Evolutionary conservation across 2,797 vertebrate species (phyloP).

Genomic region (Acanthurus leucopareius): DNA sequence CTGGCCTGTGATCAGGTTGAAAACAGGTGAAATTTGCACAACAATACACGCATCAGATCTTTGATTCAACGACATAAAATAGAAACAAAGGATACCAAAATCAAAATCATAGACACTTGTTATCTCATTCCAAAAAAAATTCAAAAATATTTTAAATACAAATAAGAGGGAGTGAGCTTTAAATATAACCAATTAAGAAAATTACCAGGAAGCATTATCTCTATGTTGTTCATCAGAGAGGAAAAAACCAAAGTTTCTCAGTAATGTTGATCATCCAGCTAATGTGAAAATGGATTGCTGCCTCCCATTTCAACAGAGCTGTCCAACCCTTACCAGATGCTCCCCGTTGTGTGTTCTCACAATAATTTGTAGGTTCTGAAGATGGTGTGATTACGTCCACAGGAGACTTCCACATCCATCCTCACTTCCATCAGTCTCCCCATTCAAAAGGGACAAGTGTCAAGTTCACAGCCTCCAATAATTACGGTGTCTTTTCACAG

Average conservation of each 20-base stretch:
- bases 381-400: conserved; percentile 70
- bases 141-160: background rate
- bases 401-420: conserved; percentile 64
- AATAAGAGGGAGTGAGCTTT: background rate
- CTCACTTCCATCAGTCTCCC: conserved; percentile 67
- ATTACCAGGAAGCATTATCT: background rate
- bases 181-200: background rate
- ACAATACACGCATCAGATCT: background rate
- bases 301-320: conserved; percentile 25
- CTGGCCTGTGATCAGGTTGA: conserved; percentile 13
- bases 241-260: background rate
- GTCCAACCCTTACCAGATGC: conserved; percentile 35
- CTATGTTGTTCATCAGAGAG: background rate
- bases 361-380: conserved; percentile 70
- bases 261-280: conserved; percentile 7
- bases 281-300: conserved; percentile 40
- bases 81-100: background rate
- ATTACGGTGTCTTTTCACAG: conserved; percentile 63
- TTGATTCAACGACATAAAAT: background rate
- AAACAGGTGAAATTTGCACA: conserved; percentile 9
- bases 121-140: background rate
- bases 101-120: background rate
- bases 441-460: conserved; percentile 70
- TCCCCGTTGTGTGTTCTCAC: conserved; percentile 60
- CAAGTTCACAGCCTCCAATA: conserved; percentile 70